Evolutionary conservation across 2,113 vertebrate species (phyloP).

Genomic region (Pterophyllum scalare): DNA sequence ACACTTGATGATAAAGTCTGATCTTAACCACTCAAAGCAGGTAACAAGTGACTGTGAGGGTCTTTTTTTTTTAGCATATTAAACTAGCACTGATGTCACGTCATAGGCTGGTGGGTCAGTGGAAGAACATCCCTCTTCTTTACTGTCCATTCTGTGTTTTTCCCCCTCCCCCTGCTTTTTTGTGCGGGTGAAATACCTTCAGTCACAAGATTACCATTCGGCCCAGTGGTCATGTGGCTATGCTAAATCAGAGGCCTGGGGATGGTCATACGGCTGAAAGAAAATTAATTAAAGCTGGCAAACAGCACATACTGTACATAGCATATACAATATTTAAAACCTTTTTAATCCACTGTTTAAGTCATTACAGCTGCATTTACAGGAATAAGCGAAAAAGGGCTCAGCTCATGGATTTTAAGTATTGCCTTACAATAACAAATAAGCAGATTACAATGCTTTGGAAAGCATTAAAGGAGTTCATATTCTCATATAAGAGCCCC

Average conservation of each 20-base stretch:
- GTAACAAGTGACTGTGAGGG: background rate
- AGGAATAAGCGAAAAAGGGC: background rate
- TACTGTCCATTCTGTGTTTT: background rate
- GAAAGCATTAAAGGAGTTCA: background rate
- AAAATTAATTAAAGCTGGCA: slow-evolving; percentile 51
- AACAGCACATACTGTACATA: background rate
- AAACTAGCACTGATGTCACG: background rate
- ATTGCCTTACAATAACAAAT: background rate
- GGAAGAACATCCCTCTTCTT: background rate
- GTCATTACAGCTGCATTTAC: background rate
- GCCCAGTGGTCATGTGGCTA: slow-evolving; percentile 70
- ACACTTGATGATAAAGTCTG: background rate
- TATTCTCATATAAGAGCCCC: background rate
- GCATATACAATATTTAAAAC: background rate
- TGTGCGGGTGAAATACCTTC: slow-evolving; percentile 61
- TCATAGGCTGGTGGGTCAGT: background rate
- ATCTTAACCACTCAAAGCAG: background rate
- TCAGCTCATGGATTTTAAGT: background rate
- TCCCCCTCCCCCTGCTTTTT: background rate
- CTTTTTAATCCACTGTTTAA: background rate
- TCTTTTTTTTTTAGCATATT: background rate
- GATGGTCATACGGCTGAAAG: slow-evolving; percentile 67
- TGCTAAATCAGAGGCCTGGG: slow-evolving; percentile 67
- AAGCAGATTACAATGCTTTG: background rate
- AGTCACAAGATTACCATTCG: slow-evolving; percentile 78